A percentile compares a stretch with the other conserved stretches of the same genome.
Conservation (phyloP, 2,113 vertebrate species). For the Emydura subglobosa region DNA sequence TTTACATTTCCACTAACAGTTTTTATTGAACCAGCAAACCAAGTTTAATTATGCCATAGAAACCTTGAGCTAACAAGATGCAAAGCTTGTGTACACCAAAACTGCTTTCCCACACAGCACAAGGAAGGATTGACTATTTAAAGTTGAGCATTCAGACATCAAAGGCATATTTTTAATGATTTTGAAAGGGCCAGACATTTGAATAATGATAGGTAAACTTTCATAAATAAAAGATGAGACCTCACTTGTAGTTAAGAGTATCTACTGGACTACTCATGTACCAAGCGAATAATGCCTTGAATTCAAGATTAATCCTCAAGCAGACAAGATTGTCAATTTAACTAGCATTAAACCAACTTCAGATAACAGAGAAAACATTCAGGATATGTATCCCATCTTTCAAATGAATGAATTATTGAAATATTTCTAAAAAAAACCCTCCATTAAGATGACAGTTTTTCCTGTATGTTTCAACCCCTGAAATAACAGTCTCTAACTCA, state of each 20-base stretch:
- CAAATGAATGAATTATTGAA: not conserved
- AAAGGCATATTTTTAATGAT: not conserved
- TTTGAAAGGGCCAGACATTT: conserved; percentile 19
- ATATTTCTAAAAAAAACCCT: not conserved
- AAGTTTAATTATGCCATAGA: not conserved
- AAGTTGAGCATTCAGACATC: conserved; percentile 16
- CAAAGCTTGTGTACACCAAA: conserved; percentile 31
- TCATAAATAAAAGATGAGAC: conserved; percentile 52
- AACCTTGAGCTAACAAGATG: conserved; percentile 2
- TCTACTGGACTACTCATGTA: not conserved
- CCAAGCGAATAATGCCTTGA: not conserved
- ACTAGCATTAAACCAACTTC: not conserved
- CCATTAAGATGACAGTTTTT: not conserved
- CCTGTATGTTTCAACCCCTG: not conserved
- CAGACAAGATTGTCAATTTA: not conserved
- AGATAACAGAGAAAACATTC: not conserved
- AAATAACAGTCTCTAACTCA: not conserved
- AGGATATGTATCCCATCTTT: not conserved
- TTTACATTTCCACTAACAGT: not conserved
- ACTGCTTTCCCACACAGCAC: conserved; percentile 32
- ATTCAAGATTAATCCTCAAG: conserved; percentile 27
- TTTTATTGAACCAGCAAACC: not conserved
- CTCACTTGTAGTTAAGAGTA: conserved; percentile 12
- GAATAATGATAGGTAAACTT: conserved; percentile 26
- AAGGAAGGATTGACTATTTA: conserved; percentile 15